Percentiles rank a stretch among this genome's conserved stretches.
These are phyloP conservation scores for Pyrrhosoma nymphula DNA, from an alignment of 2,888 invertebrate genomes.

Conservation along the genomic window DNA sequence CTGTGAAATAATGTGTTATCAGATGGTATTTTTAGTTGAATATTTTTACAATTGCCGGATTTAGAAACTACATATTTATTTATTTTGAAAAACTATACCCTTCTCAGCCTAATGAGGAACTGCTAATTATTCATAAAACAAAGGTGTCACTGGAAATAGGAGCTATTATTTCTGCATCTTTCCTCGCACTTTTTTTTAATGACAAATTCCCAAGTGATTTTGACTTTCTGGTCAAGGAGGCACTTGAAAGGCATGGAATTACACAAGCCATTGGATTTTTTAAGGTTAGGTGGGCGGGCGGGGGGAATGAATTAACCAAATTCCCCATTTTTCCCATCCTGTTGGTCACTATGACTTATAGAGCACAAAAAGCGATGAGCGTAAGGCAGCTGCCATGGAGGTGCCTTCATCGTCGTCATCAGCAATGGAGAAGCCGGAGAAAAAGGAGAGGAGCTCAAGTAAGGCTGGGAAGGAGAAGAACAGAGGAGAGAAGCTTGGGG, in stretches of 20 bases:
- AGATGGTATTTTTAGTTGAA: too few relatives aligned
- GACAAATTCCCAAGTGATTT: neutral
- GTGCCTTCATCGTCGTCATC: slow-evolving; percentile 69
- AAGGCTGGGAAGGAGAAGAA: slow-evolving; percentile 57
- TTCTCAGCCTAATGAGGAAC: too few relatives aligned
- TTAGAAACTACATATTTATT: neutral
- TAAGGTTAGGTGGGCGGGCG: slow-evolving; percentile 19
- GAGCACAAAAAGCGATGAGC: slow-evolving; percentile 79
- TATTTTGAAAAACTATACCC: too few relatives aligned
- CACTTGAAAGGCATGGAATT: neutral
- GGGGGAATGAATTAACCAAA: slow-evolving; percentile 59
- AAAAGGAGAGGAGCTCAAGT: slow-evolving; percentile 80
- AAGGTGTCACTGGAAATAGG: neutral
- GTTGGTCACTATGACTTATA: slow-evolving; percentile 75
- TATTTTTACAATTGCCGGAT: neutral
- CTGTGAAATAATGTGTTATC: too few relatives aligned
- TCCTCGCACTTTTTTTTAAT: neutral
- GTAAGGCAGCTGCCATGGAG: slow-evolving; percentile 72
- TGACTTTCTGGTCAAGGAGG: neutral
- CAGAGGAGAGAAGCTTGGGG: neutral
- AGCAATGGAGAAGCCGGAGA: slow-evolving; percentile 77
- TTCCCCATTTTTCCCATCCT: slow-evolving; percentile 48
- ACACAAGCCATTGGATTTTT: neutral
- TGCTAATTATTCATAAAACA: neutral
- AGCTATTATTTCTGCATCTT: neutral